These are phyloP conservation scores for Plebejus melissa DNA, from an alignment of 2,888 invertebrate species.

Conservation along the genomic window DNA sequence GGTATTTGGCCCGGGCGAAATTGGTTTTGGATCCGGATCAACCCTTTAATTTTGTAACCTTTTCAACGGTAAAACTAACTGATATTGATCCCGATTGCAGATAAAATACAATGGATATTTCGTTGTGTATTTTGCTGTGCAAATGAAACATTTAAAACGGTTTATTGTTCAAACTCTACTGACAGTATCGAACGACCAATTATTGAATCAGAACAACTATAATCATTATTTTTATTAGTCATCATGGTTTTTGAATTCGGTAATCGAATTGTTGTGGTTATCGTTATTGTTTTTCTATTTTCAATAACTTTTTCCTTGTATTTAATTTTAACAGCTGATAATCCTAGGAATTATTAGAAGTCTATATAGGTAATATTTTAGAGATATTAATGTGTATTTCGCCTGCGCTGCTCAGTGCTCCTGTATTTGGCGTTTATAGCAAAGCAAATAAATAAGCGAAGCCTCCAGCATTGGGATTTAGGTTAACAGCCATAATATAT, in stretches of 20 bases:
- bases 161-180: slow-evolving; percentile 5
- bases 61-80: slow-evolving; percentile 28
- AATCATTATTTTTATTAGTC: slow-evolving; percentile 8
- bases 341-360: no score
- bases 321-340: no score
- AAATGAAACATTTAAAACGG: slow-evolving; percentile 18
- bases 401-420: background rate
- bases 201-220: slow-evolving; percentile 2
- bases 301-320: background rate
- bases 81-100: slow-evolving; percentile 27
- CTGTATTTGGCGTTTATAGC: background rate
- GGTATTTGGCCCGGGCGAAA: slow-evolving; percentile 36
- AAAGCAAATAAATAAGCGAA: background rate
- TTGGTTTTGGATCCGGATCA: slow-evolving; percentile 35
- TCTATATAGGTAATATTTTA: background rate
- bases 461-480: slow-evolving; percentile 5
- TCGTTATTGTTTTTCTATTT: background rate
- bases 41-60: slow-evolving; percentile 30
- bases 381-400: background rate
- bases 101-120: slow-evolving; percentile 23
- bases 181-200: background rate
- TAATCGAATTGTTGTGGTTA: background rate
- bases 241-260: background rate
- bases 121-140: slow-evolving; percentile 15
- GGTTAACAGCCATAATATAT: slow-evolving; percentile 18